Conservation (phyloP, 2,113 vertebrate genomes). For the Vulpes lagopus region DNA sequence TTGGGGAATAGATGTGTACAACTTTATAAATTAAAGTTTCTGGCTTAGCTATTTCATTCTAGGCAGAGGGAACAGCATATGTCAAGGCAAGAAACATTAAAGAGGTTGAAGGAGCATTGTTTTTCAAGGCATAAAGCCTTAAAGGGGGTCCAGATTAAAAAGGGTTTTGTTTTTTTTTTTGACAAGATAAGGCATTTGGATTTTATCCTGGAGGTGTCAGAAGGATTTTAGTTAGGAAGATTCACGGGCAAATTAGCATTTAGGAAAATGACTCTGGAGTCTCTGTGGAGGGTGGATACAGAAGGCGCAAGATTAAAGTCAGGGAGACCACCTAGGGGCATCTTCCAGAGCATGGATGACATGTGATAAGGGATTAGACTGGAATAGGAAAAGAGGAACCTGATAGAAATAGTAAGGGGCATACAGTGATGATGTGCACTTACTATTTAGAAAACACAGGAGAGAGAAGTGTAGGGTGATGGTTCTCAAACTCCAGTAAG, state of each 20-base stretch:
- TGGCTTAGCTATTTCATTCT: not conserved
- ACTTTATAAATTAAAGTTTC: not conserved
- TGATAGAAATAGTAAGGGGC: not conserved
- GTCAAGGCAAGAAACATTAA: not conserved
- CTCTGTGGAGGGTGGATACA: not conserved
- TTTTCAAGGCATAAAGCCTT: not conserved
- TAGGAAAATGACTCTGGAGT: not conserved
- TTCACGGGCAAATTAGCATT: not conserved
- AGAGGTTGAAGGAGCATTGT: not conserved
- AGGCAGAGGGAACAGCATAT: not conserved
- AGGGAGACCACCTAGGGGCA: not conserved
- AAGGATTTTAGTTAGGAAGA: slow-evolving; percentile 11
- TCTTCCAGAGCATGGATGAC: not conserved
- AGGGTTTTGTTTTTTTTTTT: not conserved
- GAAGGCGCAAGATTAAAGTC: not conserved
- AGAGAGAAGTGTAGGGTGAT: not conserved
- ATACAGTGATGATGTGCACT: not conserved
- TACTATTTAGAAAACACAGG: not conserved
- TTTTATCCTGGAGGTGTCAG: not conserved
- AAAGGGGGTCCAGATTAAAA: not conserved
- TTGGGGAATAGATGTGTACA: not conserved
- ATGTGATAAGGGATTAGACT: not conserved
- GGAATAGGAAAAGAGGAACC: too few species aligned
- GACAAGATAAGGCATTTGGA: not conserved
- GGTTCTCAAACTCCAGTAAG: not conserved